Conservation (phyloP, 2,113 vertebrate genomes). For the Eretmochelys imbricata region DNA sequence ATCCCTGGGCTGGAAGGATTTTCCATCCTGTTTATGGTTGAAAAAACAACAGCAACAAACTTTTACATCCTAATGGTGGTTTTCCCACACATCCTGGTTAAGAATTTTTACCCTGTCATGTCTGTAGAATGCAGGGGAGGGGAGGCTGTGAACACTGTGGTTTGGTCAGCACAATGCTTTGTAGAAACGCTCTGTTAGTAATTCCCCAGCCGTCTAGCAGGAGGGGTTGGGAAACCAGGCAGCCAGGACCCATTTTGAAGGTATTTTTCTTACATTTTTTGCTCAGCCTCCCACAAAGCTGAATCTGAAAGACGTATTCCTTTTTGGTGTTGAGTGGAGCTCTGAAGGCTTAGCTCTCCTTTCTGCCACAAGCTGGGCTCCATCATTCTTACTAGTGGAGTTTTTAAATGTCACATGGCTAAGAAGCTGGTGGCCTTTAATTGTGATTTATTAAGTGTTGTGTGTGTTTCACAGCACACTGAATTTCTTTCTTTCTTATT, state of each 20-base stretch:
- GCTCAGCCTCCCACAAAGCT: background rate
- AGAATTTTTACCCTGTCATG: background rate
- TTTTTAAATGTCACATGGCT: background rate
- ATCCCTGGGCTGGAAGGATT: constrained; percentile 11
- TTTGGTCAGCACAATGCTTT: accelerated
- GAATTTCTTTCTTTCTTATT: background rate
- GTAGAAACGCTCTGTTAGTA: accelerated
- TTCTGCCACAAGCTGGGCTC: background rate
- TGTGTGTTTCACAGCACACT: background rate
- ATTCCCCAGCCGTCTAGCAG: background rate
- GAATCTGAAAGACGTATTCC: background rate
- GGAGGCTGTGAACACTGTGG: accelerated
- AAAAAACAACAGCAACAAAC: accelerated
- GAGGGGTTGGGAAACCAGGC: background rate
- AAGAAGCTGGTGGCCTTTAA: background rate
- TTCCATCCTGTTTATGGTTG: background rate
- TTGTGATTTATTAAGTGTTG: background rate
- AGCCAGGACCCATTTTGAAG: background rate
- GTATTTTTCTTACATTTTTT: background rate
- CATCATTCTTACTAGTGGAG: background rate
- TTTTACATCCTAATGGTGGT: background rate
- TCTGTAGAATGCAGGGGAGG: background rate
- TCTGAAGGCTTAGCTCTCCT: background rate
- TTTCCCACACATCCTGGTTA: background rate
- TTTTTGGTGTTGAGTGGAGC: background rate